Percentiles rank a stretch among this genome's conserved stretches.
Evolutionary conservation across 2,113 vertebrate species (phyloP).

Genomic region (Equus quagga): DNA sequence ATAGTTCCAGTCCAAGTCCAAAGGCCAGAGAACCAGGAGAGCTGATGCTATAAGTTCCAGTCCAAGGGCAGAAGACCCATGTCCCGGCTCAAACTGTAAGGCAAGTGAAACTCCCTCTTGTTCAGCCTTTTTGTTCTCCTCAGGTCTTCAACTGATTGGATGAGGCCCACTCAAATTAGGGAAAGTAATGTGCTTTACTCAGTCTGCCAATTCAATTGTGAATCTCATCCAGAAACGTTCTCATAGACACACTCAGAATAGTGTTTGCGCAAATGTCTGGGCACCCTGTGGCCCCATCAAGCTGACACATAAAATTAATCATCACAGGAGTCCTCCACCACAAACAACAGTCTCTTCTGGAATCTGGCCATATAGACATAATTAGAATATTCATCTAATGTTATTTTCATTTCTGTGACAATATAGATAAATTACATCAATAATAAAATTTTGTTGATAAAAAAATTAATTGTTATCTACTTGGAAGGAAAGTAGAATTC

Average conservation of each 20-base stretch:
- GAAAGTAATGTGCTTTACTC: background rate
- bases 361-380: background rate
- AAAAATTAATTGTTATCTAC: background rate
- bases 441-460: background rate
- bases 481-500: background rate
- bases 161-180: background rate
- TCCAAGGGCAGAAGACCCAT: background rate
- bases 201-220: background rate
- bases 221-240: background rate
- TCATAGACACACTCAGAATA: background rate
- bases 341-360: background rate
- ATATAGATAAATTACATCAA: background rate
- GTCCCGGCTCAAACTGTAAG: background rate
- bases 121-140: background rate
- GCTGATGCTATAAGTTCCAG: background rate
- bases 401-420: constrained; percentile 25
- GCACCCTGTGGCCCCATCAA: background rate
- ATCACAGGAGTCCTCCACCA: background rate
- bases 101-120: background rate
- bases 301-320: background rate
- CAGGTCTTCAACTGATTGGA: background rate
- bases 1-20: background rate
- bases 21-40: background rate
- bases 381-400: background rate
- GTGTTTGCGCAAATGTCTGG: background rate